A percentile compares a stretch with the other conserved stretches of the same genome.
phyloP scores from a whole-genome alignment of 2,797 vertebrate genomes.

The Knipowitschia caucasica region DNA sequence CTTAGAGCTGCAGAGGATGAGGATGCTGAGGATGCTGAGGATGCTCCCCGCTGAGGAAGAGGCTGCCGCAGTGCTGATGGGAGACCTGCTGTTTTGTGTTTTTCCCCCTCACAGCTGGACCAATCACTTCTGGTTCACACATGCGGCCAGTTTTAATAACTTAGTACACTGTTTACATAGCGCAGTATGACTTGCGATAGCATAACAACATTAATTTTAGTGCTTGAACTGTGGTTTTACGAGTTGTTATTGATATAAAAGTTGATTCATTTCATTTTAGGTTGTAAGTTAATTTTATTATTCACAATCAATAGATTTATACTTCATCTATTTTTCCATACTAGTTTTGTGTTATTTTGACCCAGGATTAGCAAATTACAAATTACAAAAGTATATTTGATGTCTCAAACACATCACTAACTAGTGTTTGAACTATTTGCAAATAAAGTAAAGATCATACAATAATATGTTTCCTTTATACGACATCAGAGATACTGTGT shows the following conservation, averaged over 20 bases:
- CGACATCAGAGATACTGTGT: no score
- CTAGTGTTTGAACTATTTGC: no score
- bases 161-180: not conserved
- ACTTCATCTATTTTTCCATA: not conserved
- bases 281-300: not conserved
- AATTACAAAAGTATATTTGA: not conserved
- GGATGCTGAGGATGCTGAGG: conserved; percentile 30
- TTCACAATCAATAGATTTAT: not conserved
- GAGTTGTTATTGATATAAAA: no score
- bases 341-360: not conserved
- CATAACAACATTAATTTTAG: not conserved
- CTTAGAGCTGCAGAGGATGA: conserved; percentile 25
- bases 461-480: no score
- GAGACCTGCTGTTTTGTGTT: conserved; percentile 27
- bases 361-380: not conserved
- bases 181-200: not conserved
- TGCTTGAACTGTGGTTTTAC: not conserved
- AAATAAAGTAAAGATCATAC: no score
- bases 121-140: conserved; percentile 15
- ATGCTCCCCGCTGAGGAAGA: no score
- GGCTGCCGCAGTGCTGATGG: conserved; percentile 19
- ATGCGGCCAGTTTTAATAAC: conserved; percentile 13
- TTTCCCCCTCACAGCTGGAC: conserved; percentile 24
- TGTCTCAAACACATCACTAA: not conserved
- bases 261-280: no score